Evolutionary conservation across 1,140 invertebrate species (phyloP).

Genomic region (Bradynema listronoti): DNA sequence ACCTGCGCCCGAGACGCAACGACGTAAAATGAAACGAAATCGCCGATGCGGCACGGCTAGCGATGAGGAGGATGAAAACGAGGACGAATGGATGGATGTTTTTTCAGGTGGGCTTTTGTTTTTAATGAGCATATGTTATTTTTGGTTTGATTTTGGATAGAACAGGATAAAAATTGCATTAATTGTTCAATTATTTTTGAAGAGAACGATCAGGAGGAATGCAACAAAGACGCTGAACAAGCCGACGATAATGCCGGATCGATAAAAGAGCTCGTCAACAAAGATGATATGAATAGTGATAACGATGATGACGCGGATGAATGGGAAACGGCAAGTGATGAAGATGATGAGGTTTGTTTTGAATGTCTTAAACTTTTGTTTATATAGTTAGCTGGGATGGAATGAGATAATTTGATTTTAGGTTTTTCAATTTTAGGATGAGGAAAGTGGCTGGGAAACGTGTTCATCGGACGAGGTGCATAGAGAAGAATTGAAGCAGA

Average conservation of each 20-base stretch:
- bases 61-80: constrained; percentile 60
- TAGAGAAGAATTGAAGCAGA: constrained; percentile 34
- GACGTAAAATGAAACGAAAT: constrained; percentile 57
- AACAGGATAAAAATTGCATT: too few relatives aligned
- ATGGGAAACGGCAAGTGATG: constrained; percentile 55
- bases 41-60: too few relatives aligned
- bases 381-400: too few relatives aligned
- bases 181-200: too few relatives aligned
- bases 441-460: too few relatives aligned
- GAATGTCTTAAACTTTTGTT: constrained; percentile 59
- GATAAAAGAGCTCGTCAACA: too few relatives aligned
- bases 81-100: constrained; percentile 58
- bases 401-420: too few relatives aligned
- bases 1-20: constrained; percentile 20
- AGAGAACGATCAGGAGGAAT: too few relatives aligned
- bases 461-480: constrained; percentile 46
- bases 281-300: constrained; percentile 60
- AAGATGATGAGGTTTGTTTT: constrained; percentile 62
- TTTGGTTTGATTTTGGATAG: too few relatives aligned
- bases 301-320: constrained; percentile 59
- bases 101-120: neutral
- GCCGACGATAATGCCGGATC: neutral
- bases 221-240: too few relatives aligned
- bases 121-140: too few relatives aligned
- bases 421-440: too few relatives aligned